Conservation (phyloP, 1,140 invertebrate genomes). For the Maconellicoccus hirsutus region DNA sequence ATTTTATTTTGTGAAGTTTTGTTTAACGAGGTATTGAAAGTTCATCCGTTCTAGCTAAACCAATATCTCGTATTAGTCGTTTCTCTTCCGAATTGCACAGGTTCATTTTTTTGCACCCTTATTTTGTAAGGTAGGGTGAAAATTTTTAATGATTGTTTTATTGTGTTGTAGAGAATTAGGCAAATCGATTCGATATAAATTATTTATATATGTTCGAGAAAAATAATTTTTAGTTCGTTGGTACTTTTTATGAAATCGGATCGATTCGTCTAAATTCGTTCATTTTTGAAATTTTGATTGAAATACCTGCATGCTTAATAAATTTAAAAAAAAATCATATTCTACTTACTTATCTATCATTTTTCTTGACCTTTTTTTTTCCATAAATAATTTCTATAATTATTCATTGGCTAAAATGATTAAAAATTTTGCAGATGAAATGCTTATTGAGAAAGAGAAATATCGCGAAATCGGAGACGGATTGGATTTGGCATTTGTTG, state of each 20-base stretch:
- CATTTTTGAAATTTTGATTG: no score
- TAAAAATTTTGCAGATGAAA: conserved; percentile 72
- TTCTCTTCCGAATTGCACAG: background rate
- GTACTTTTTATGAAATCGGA: no score
- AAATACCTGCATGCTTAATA: no score
- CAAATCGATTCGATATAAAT: no score
- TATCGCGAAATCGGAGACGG: conserved; percentile 99
- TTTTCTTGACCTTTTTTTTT: conserved; percentile 17
- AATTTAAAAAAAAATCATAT: no score
- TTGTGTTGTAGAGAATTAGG: no score
- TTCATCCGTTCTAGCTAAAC: background rate
- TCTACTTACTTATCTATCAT: background rate
- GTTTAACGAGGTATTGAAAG: background rate
- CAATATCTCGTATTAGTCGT: background rate
- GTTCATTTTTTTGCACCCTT: background rate
- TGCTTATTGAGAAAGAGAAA: conserved; percentile 96
- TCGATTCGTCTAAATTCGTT: conserved; percentile 26
- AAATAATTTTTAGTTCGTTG: no score
- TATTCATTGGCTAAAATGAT: background rate
- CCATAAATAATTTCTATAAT: background rate
- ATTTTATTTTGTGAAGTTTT: background rate
- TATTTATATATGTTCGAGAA: no score
- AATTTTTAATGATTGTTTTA: background rate
- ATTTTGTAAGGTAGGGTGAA: conserved; percentile 24
- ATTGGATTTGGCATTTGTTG: conserved; percentile 94